Base-by-base conservation (phyloP, 2,797 vertebrate genomes). In the Hyperoplus lanceolatus region DNA sequence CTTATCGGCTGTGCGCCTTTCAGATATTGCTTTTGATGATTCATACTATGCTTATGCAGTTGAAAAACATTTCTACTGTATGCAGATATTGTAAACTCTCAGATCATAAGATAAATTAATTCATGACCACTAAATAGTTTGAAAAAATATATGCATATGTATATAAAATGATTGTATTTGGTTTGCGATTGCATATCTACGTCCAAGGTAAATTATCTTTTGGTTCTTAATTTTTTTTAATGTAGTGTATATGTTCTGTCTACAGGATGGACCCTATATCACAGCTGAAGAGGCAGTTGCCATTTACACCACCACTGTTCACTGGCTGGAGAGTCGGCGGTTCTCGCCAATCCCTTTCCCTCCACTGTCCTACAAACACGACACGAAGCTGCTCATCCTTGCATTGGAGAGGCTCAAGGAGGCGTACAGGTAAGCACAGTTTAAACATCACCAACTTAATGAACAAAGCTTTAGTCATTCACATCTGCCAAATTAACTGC, bases 341-440 rank as follows among this genome's bases (percentile, higher is more conserved):
- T 99, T 99, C 92, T 99, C 98, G 0, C 98, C 98, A n/a, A 99
- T 99, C 73, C 98, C 98, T 0, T 99, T 99, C 88, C 98, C 98
- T 0, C 98, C 98, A 0, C 94, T 99, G 41, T 99, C 98, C 56
- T 99, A 99, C 93, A 99, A 99, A 80, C 98, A 99, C 0, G 98
- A 99, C 91, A 99, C 98, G 90, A 99, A 99, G 70, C 92, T 99
- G 87, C 97, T 99, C 66, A 99, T 99, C 88, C 87, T 99, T 82
- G 98, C 98, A 29, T 87, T 99, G 92, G 98, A 99, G 92, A 96
- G 98, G 86, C 97, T 99, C 70, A 99, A 99, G 85, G 98, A 99
- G 88, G 98, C 98, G 16, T 99, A 99, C 94, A 99, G 98, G 98
- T 99, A 75, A 82, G 90, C 66, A 58, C 13, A 6, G 1, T 39